Evolutionary conservation across 2,113 vertebrate species (phyloP).

Genomic region (pig (Sus scrofa)): DNA sequence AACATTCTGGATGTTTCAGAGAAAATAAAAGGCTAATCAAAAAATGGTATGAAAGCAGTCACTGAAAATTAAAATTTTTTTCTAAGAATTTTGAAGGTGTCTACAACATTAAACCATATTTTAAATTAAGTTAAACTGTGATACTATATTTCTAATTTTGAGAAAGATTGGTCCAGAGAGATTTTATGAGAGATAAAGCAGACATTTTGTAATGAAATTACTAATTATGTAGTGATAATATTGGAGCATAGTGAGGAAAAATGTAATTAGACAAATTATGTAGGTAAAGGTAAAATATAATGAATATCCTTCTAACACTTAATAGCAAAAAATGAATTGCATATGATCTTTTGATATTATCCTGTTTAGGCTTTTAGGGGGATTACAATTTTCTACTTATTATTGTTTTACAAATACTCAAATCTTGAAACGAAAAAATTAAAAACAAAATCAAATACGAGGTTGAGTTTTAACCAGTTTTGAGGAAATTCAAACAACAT

Average conservation of each 20-base stretch:
- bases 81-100: background rate
- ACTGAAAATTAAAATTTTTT: conserved; percentile 2
- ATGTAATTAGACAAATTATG: background rate
- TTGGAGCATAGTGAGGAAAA: background rate
- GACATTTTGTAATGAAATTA: background rate
- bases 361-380: too few relatives aligned
- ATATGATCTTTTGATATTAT: background rate
- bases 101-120: background rate
- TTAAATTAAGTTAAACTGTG: background rate
- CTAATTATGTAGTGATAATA: background rate
- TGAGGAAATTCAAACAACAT: background rate
- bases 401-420: background rate
- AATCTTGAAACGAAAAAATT: background rate
- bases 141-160: background rate
- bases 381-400: background rate
- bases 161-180: background rate
- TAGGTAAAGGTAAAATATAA: background rate
- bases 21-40: background rate
- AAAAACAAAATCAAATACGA: background rate
- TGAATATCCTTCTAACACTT: background rate
- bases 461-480: background rate
- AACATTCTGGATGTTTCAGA: background rate
- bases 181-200: background rate
- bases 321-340: background rate
- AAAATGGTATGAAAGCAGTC: background rate